phyloP scores from a whole-genome alignment of 2,888 invertebrate genomes.

The Lordiphosa andalusiaca region DNA sequence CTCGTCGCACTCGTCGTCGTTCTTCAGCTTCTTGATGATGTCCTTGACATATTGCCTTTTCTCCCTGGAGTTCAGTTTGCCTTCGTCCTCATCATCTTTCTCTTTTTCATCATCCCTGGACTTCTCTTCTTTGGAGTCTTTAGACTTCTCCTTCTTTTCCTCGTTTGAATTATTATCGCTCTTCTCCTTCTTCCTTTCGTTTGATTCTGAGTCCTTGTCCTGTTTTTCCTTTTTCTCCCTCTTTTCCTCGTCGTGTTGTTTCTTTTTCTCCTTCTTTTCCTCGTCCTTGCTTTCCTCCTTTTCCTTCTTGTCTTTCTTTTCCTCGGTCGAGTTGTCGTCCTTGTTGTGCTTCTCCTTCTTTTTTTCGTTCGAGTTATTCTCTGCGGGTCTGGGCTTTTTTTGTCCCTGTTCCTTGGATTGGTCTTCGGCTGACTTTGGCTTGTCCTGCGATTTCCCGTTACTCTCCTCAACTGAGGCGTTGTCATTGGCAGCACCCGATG shows the following conservation, averaged over 20 bases:
- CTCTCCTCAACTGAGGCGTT: constrained; percentile 60
- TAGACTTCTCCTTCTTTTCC: constrained; percentile 12
- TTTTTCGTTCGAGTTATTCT: constrained; percentile 29
- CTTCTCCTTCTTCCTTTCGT: constrained; percentile 5
- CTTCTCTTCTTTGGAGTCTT: constrained; percentile 36
- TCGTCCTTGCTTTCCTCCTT: constrained; percentile 25
- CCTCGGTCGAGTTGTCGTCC: constrained; percentile 17
- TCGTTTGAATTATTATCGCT: constrained; percentile 6
- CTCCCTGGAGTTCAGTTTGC: constrained; percentile 50
- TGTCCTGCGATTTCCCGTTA: constrained; percentile 39
- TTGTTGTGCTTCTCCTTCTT: constrained; percentile 38
- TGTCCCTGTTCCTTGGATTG: constrained; percentile 27
- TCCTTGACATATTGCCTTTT: constrained; percentile 58
- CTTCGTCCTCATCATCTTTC: constrained; percentile 29
- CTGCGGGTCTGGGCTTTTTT: constrained; percentile 20
- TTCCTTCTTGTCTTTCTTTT: constrained; percentile 21
- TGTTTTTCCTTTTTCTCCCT: constrained; percentile 18
- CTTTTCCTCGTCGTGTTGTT: constrained; percentile 3
- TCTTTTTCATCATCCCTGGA: constrained; percentile 26
- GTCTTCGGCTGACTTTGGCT: constrained; percentile 26
- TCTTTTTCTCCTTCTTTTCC: constrained; percentile 37
- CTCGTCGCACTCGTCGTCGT: constrained; percentile 61
- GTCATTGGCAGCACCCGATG: constrained; percentile 49
- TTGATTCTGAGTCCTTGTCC: constrained; percentile 19
- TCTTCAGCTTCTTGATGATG: constrained; percentile 60